Base-by-base conservation (phyloP, 2,113 vertebrate genomes). In the Polypterus bichir region DNA sequence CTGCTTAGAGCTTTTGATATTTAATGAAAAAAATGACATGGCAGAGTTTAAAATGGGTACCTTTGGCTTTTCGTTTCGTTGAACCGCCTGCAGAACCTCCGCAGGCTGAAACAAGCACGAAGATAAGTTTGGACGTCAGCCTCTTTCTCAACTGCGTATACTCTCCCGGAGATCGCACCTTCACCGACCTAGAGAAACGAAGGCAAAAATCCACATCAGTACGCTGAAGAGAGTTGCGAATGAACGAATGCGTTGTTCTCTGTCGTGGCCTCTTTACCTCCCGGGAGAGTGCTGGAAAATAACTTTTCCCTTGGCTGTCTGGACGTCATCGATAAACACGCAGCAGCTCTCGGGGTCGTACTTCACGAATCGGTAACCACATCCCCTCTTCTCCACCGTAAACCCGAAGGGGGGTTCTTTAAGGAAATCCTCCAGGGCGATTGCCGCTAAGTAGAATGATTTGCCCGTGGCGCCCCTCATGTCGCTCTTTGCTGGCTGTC, bases 51-150 rank as follows among this genome's bases (percentile, higher is more conserved):
- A 27, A 27, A 27, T 27, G 27, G 27, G 27, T 27, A 27, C 27
- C 27, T 27, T 27, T 27, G 27, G 27, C 27, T 27, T 27, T 27
- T 27, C 27, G 27, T 27, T 27, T 27, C 27, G 27, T 27, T 27
- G 27, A 27, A 27, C 27, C 27, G 27, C 27, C 27, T 27, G 27
- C 27, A 27, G 27, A 27, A 27, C 27, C 27, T 27, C 27, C 8
- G 5, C 69, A 76, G 51, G 59, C 65, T 49, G 67, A 71, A 44
- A 66, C 46, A 7, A 78, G 66, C 63, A 82, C 47, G 47, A 77
- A 79, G 54, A 79, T 77, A 48, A 49, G 74, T 64, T 72, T 80
- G 56, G 79, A 79, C 57, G 78, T 57, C n/a, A 85, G 69, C 9
- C 62, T 76, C 57, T 66, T 75, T 1, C 82, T 77, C 54, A 74